A percentile compares a stretch with the other conserved stretches of the same genome.
These are phyloP conservation scores for Metopia argyrocephala DNA, from an alignment of 2,888 invertebrate species.

Conservation along the genomic window DNA sequence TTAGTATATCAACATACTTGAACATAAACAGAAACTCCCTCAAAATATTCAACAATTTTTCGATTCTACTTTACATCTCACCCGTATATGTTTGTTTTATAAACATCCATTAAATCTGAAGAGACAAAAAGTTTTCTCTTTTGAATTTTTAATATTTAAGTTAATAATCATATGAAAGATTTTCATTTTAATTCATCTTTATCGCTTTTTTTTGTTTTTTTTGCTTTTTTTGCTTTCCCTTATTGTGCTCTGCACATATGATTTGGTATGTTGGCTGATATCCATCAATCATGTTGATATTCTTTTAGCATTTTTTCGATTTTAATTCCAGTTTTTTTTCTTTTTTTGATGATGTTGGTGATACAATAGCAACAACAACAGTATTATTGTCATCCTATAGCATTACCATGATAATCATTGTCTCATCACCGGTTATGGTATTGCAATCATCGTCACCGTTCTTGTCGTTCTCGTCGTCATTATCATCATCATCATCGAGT, in stretches of 20 bases:
- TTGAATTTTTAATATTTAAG: conserved; percentile 51
- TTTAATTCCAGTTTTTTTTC: background rate
- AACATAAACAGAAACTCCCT: no score
- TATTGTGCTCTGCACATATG: background rate
- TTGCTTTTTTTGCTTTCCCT: conserved; percentile 22
- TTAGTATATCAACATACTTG: no score
- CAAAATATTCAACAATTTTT: background rate
- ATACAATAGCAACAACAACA: conserved; percentile 28
- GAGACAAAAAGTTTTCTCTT: conserved; percentile 15
- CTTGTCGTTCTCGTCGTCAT: background rate
- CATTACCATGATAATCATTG: conserved; percentile 43
- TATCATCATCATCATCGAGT: conserved; percentile 24
- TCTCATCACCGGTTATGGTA: conserved; percentile 23
- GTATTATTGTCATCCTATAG: conserved; percentile 37
- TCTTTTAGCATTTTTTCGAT: conserved; percentile 15
- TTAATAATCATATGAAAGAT: conserved; percentile 50
- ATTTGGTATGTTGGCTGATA: conserved; percentile 20
- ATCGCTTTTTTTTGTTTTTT: conserved; percentile 29
- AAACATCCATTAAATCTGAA: background rate
- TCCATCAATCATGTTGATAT: conserved; percentile 59
- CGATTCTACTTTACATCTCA: background rate
- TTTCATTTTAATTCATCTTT: background rate
- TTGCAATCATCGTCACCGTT: conserved; percentile 20
- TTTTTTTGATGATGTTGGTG: conserved; percentile 1
- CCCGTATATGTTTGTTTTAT: background rate